A percentile compares a stretch with the other conserved stretches of the same genome.
phyloP scores from a whole-genome alignment of 2,113 vertebrate species.

The Rhodinocichla rosea region DNA sequence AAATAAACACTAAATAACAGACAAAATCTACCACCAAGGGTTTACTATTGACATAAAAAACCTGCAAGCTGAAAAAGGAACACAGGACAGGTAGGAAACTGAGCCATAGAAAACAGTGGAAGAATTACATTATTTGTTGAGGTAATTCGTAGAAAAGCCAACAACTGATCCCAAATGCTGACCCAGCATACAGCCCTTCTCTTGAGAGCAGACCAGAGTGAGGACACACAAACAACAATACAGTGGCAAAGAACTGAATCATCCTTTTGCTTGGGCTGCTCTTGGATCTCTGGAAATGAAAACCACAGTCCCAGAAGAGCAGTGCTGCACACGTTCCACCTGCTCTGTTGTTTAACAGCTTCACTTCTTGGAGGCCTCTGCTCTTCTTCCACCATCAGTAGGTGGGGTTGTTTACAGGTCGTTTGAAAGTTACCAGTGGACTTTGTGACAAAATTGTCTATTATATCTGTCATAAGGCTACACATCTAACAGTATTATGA shows the following conservation, averaged over 20 bases:
- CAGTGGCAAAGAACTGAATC: neutral
- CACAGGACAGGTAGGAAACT: neutral
- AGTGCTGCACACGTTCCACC: neutral
- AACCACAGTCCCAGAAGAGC: neutral
- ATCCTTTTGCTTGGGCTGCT: neutral
- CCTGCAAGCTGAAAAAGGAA: neutral
- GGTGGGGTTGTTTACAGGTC: neutral
- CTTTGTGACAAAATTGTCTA: neutral
- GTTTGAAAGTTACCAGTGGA: neutral
- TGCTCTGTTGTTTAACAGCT: neutral
- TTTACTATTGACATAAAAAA: neutral
- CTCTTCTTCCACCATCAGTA: neutral
- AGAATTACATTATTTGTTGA: neutral
- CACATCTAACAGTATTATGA: neutral
- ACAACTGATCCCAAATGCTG: neutral
- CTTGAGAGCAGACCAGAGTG: neutral
- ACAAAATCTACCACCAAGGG: neutral
- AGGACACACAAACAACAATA: neutral
- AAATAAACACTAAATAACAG: slow-evolving; percentile 3
- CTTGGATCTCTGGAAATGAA: neutral
- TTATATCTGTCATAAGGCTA: neutral
- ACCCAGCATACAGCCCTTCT: neutral
- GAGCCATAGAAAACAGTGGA: neutral
- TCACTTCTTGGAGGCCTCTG: neutral
- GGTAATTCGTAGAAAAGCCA: neutral